phyloP scores from a whole-genome alignment of 2,888 invertebrate genomes.

The Apamea epomidion region DNA sequence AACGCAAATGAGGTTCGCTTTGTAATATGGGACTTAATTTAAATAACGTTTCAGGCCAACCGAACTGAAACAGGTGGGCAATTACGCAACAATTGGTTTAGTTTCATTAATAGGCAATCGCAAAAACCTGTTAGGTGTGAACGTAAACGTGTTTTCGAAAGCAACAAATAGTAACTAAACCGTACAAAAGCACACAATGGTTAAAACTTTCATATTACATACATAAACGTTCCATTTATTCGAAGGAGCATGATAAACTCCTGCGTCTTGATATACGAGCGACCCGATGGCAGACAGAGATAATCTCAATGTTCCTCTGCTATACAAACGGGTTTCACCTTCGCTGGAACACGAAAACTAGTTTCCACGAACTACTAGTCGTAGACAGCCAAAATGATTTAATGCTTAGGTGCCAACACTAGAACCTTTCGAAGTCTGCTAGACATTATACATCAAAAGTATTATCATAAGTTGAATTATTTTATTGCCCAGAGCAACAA shows the following conservation, averaged over 20 bases:
- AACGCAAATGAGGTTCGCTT: constrained; percentile 88
- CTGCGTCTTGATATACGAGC: constrained; percentile 60
- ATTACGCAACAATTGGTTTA: constrained; percentile 71
- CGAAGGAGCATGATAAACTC: constrained; percentile 48
- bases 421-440: constrained; percentile 63
- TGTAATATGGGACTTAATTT: constrained; percentile 85
- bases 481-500: constrained; percentile 68
- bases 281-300: constrained; percentile 66
- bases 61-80: constrained; percentile 74
- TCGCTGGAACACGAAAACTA: constrained; percentile 67
- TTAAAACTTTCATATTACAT: constrained; percentile 19
- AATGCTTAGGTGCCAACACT: constrained; percentile 64
- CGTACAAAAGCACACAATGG: constrained; percentile 21
- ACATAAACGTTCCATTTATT: constrained; percentile 45
- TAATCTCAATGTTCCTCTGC: constrained; percentile 67
- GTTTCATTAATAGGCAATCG: constrained; percentile 55
- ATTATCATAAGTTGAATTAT: constrained; percentile 69
- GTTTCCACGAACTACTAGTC: constrained; percentile 63
- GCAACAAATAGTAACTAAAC: constrained; percentile 32
- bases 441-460: constrained; percentile 69
- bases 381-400: constrained; percentile 70
- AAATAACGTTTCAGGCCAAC: constrained; percentile 79
- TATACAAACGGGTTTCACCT: constrained; percentile 68
- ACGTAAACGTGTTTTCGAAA: constrained; percentile 27
- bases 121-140: constrained; percentile 38